A percentile compares a stretch with the other conserved stretches of the same genome.
Evolutionary conservation across 2,113 vertebrate genomes (phyloP).

Genomic region (Rhizomys pruinosus): DNA sequence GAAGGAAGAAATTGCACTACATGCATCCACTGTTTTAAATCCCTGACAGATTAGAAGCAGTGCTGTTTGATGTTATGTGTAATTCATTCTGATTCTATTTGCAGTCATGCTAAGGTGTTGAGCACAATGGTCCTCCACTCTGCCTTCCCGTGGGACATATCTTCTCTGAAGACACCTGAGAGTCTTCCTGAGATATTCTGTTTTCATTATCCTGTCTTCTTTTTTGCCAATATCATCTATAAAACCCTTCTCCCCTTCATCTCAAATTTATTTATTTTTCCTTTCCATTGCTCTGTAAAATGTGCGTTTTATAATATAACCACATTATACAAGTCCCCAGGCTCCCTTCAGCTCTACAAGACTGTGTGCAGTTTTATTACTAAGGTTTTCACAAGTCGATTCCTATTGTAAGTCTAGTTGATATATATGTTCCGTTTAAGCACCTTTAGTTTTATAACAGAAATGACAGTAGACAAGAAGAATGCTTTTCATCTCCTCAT

Average conservation of each 20-base stretch:
- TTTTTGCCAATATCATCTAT: constrained; percentile 38
- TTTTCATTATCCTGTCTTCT: constrained; percentile 55
- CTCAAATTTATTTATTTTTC: constrained; percentile 59
- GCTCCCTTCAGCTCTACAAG: constrained; percentile 23
- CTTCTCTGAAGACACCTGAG: constrained; percentile 24
- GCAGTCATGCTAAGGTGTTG: not conserved
- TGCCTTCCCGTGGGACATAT: not conserved
- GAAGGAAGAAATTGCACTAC: no score
- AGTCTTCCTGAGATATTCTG: not conserved
- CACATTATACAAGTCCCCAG: not conserved
- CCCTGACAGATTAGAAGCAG: not conserved
- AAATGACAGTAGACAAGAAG: constrained; percentile 7
- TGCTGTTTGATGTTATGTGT: not conserved
- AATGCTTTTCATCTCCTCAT: constrained; percentile 34
- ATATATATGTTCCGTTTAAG: constrained; percentile 17
- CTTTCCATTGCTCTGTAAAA: constrained; percentile 50
- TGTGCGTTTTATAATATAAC: constrained; percentile 38
- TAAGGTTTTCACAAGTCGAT: constrained; percentile 1
- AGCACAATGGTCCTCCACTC: not conserved
- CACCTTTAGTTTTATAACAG: constrained; percentile 46
- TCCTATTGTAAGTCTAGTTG: constrained; percentile 29
- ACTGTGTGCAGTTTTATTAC: constrained; percentile 19
- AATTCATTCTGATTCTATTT: not conserved
- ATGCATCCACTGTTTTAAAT: constrained; percentile 21
- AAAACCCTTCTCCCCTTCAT: constrained; percentile 44